Base-by-base conservation (phyloP, 1,140 invertebrate species). In the Fopius arisanus region DNA sequence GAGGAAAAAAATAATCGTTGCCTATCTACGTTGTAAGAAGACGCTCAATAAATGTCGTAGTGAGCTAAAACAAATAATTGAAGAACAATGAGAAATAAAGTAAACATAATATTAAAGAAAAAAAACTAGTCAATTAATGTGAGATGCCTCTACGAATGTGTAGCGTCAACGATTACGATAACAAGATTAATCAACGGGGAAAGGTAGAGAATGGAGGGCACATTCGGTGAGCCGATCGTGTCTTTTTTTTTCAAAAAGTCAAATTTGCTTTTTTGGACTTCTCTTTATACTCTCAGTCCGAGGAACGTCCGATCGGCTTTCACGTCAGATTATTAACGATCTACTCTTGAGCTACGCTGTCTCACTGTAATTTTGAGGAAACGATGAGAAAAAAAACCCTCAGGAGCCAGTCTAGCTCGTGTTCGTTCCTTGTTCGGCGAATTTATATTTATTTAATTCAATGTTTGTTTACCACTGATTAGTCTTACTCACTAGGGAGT, bases 21-120 rank as follows among this genome's bases (percentile, higher is more conserved):
- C 81, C 83, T 86, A 86, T 83, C 75, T 85, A 85, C 76, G 78
- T 85, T 78, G 78, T 86, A 85, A 86, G 84, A 83, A 79, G 78
- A 85, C 81, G 83, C 84, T 86, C 81, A 86, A 86, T 84, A 84
- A 83, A 77, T 87, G 80, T 84, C 73, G 79, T 86, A 85, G 83
- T 75, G 75, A 83, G 78, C 80, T 74, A 75, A 74, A 75, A 59
- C 23, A 54, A 59, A 65, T 21, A 70, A 63, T 21, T 51, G 21
- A 69, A 70, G 71, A 67, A 63, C 73, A 66, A 68, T 63, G 33
- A 69, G 23, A 48, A 75, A 75, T 75, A 70, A 78, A n/a, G 43
- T 19, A 79, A 74, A 76, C 78, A 54, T 77, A 78, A 77, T 78
- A 78, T 76, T 48, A 73, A 70, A 59, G 63, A 63, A 76, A 72